These are phyloP conservation scores for Brachyptera putata DNA, from an alignment of 2,888 invertebrate genomes.

Conservation along the genomic window DNA sequence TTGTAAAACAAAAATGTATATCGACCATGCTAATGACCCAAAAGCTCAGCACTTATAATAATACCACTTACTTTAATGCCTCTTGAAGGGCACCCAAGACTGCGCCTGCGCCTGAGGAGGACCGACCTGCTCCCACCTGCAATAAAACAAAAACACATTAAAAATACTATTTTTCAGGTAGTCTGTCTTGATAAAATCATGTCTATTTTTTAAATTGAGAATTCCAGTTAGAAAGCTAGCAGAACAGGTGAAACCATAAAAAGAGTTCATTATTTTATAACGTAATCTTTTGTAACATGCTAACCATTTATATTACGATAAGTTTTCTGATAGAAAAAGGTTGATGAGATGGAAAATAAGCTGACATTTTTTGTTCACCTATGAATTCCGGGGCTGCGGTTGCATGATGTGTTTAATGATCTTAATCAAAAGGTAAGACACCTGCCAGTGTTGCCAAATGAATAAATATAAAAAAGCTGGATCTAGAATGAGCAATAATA, in stretches of 20 bases:
- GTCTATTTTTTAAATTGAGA: no score
- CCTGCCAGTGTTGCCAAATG: slow-evolving; percentile 16
- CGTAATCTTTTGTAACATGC: slow-evolving; percentile 5
- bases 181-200: background rate
- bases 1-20: no score
- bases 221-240: no score
- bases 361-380: background rate
- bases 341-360: slow-evolving; percentile 4
- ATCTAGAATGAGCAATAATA: no score
- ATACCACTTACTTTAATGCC: no score
- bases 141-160: background rate
- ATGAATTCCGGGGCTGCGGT: background rate
- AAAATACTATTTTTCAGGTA: background rate
- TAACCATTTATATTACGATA: background rate
- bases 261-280: background rate
- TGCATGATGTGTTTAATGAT: background rate
- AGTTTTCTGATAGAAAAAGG: background rate
- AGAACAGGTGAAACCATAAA: no score
- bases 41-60: no score
- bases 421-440: background rate
- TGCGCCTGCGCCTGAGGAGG: background rate
- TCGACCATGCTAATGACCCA: no score
- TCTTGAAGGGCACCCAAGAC: no score
- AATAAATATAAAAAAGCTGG: no score
- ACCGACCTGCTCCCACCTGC: background rate